phyloP scores from a whole-genome alignment of 2,113 vertebrate species.

The Chaenocephalus aceratus region DNA sequence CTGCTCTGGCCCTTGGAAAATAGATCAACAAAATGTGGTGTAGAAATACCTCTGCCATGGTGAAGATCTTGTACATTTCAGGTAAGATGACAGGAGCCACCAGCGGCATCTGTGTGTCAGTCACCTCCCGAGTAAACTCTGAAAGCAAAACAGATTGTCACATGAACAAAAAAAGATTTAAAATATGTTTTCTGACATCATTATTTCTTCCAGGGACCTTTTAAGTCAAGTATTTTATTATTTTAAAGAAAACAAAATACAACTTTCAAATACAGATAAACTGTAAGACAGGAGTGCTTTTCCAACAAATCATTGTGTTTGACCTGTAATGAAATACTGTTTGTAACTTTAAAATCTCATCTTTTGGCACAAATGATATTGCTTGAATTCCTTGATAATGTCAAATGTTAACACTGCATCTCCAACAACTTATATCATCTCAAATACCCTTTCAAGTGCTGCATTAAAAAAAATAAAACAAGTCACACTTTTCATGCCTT shows the following conservation, averaged over 20 bases:
- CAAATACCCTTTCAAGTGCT: not conserved
- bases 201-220: not conserved
- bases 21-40: not conserved
- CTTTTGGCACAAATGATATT: not conserved
- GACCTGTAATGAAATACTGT: no score
- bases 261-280: no score
- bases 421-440: no score
- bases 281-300: no score
- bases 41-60: slow-evolving; percentile 93
- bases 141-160: not conserved
- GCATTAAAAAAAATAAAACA: not conserved
- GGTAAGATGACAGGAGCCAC: slow-evolving; percentile 98
- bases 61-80: slow-evolving; percentile 99
- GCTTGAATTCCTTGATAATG: not conserved
- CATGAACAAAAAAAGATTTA: not conserved
- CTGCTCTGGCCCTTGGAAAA: no score
- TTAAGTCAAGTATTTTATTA: not conserved
- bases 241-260: not conserved
- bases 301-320: no score
- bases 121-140: slow-evolving; percentile 99
- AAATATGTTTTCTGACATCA: not conserved
- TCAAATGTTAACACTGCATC: not conserved
- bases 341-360: not conserved
- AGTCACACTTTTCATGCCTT: no score
- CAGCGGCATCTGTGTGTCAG: slow-evolving; percentile 97